phyloP scores from a whole-genome alignment of 2,113 vertebrate genomes.

The Trematomus loennbergii region DNA sequence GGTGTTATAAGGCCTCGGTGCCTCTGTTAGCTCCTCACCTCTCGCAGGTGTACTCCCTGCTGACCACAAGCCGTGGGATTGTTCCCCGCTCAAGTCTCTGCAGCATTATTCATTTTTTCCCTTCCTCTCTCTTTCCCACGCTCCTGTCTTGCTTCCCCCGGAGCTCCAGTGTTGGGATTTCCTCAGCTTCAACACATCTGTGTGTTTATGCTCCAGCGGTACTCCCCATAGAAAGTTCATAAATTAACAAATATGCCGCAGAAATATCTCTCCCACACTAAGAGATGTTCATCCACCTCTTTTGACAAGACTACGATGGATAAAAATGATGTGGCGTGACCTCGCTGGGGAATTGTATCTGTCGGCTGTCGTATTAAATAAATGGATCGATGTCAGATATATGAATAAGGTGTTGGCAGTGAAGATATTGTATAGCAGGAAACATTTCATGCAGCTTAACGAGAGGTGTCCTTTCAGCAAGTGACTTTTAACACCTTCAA shows the following conservation, averaged over 20 bases:
- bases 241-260: conserved; percentile 47
- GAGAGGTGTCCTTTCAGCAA: not conserved
- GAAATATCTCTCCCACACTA: conserved; percentile 50
- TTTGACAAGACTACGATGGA: conserved; percentile 12
- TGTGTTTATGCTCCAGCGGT: conserved; percentile 47
- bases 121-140: conserved; percentile 67
- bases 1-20: conserved; percentile 15
- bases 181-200: conserved; percentile 62
- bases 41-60: conserved; percentile 64
- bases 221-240: conserved; percentile 39
- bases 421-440: not conserved
- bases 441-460: conserved; percentile 2
- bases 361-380: conserved; percentile 39
- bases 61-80: conserved; percentile 24
- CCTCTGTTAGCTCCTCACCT: conserved; percentile 42
- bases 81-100: not conserved
- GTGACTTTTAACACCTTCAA: not conserved
- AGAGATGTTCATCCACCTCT: not conserved
- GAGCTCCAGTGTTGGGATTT: conserved; percentile 60
- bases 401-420: conserved; percentile 21
- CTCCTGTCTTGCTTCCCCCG: conserved; percentile 47
- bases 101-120: conserved; percentile 14
- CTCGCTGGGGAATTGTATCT: conserved; percentile 28
- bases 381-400: conserved; percentile 24
- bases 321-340: conserved; percentile 32